phyloP scores from a whole-genome alignment of 2,797 vertebrate genomes.

The Acanthopagrus latus region DNA sequence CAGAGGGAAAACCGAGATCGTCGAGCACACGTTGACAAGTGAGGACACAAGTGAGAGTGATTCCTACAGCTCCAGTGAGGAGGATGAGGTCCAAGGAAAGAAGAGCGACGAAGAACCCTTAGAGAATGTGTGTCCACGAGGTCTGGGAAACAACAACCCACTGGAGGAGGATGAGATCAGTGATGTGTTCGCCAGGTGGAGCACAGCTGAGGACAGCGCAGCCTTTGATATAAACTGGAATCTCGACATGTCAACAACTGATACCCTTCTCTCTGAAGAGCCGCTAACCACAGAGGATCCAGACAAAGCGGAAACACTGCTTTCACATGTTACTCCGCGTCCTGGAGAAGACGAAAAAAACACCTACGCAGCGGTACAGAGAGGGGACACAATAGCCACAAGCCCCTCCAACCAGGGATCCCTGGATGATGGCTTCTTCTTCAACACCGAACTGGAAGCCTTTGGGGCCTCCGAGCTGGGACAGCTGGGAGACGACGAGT shows the following conservation, averaged over 20 bases:
- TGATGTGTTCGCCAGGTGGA: conserved; percentile 18
- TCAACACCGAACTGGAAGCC: conserved; percentile 21
- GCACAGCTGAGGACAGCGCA: neutral
- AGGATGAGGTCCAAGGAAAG: conserved; percentile 50
- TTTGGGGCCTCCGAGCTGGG: conserved; percentile 33
- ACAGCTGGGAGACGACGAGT: conserved; percentile 58
- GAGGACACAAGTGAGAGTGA: conserved; percentile 41
- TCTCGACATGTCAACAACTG: conserved; percentile 19
- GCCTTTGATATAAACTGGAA: conserved; percentile 47
- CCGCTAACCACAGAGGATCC: conserved; percentile 52
- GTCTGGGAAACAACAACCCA: conserved; percentile 14
- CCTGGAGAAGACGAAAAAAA: conserved; percentile 16
- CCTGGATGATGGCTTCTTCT: conserved; percentile 72
- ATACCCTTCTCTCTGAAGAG: conserved; percentile 42
- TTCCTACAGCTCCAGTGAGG: conserved; percentile 63
- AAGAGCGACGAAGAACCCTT: conserved; percentile 14
- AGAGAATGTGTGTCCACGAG: neutral
- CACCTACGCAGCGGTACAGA: conserved; percentile 35
- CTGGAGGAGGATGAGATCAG: conserved; percentile 10
- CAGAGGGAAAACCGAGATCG: conserved; percentile 1
- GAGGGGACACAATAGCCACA: neutral
- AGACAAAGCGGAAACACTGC: conserved; percentile 19
- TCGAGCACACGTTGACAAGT: neutral
- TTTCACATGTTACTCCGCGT: conserved; percentile 20
- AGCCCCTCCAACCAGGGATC: conserved; percentile 56